A percentile compares a stretch with the other conserved stretches of the same genome.
These are phyloP conservation scores for Strigamia maritima DNA, from an alignment of 2,888 invertebrate genomes.

Conservation along the genomic window DNA sequence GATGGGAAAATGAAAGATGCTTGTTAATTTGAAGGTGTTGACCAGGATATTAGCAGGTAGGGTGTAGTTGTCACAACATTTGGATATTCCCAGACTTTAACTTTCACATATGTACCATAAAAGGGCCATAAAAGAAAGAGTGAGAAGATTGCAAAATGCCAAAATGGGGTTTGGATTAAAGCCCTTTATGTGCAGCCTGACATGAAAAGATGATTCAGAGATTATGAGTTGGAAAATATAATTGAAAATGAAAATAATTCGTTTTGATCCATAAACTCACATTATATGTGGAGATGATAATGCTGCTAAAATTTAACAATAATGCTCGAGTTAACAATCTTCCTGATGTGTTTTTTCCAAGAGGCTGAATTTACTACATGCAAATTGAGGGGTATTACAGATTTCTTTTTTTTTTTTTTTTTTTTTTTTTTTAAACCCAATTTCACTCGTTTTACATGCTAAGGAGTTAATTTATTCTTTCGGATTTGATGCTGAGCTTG, in stretches of 20 bases:
- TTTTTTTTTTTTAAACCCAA: neutral
- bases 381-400: neutral
- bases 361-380: neutral
- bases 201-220: neutral
- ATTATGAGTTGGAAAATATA: neutral
- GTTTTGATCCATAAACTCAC: neutral
- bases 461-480: neutral
- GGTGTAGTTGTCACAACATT: neutral
- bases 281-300: too few relatives aligned
- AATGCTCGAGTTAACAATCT: too few relatives aligned
- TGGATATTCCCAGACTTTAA: neutral
- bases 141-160: neutral
- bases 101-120: neutral
- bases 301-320: too few relatives aligned
- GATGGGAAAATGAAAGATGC: neutral
- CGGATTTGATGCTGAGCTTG: neutral
- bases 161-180: neutral
- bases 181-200: neutral
- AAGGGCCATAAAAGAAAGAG: neutral
- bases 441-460: neutral
- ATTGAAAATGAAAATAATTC: neutral
- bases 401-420: neutral
- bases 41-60: neutral
- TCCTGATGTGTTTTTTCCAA: neutral
- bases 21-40: neutral